A percentile compares a stretch with the other conserved stretches of the same genome.
Conservation (phyloP, 2,888 invertebrate species). For the Choreutis nemorana region DNA sequence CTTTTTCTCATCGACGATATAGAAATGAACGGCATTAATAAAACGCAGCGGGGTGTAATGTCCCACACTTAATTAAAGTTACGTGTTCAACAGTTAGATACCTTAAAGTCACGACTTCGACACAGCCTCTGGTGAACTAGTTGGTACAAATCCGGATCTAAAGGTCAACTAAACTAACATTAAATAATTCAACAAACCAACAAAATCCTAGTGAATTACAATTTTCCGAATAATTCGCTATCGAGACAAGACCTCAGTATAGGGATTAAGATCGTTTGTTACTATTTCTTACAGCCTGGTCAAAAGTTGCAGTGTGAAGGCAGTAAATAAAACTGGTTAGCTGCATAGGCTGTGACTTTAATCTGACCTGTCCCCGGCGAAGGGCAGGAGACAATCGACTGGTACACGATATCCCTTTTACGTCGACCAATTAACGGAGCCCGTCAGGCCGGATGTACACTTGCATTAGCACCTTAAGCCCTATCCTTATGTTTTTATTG, state of each 20-base stretch:
- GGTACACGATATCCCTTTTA: conserved; percentile 66
- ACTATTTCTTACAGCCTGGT: too few species aligned
- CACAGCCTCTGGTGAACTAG: too few species aligned
- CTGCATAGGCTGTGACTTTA: neutral
- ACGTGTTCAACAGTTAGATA: conserved; percentile 27
- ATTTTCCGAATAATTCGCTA: too few species aligned
- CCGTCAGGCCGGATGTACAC: conserved; percentile 56
- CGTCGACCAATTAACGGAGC: conserved; percentile 63
- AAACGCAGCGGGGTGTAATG: conserved; percentile 25
- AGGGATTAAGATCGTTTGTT: too few species aligned
- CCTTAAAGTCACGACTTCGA: conserved; percentile 30
- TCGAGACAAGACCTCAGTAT: too few species aligned
- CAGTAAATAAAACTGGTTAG: too few species aligned
- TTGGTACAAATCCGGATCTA: too few species aligned
- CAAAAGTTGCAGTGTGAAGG: too few species aligned
- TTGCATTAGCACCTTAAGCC: conserved; percentile 61
- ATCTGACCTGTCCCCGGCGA: conserved; percentile 25
- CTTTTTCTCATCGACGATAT: conserved; percentile 3
- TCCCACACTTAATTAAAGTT: conserved; percentile 30
- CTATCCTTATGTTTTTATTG: conserved; percentile 54
- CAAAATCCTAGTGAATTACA: too few species aligned
- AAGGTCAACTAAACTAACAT: too few species aligned
- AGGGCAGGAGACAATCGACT: conserved; percentile 26
- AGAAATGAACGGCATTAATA: conserved; percentile 8
- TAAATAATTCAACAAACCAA: too few species aligned